Evolutionary conservation across 2,888 invertebrate species (phyloP), one percentile per base, ranked within the genome.

Genomic region (Trilocha varians): DNA sequence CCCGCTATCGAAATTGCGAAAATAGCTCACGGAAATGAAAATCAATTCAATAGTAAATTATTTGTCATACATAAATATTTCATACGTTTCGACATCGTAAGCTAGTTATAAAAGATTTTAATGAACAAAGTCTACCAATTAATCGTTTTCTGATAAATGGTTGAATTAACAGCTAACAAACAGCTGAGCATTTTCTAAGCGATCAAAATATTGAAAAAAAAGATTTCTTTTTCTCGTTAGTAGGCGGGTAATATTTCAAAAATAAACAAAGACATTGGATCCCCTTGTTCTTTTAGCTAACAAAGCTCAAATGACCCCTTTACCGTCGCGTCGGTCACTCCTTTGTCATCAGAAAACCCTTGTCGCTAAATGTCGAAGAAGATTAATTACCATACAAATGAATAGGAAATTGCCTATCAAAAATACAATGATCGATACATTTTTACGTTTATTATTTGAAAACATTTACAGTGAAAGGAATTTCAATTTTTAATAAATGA

Each of bases 371-470:
- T 65, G 70, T 70, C 76, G 70, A 74, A 72, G 61, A 70, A 75
- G 72, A 78, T 78, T 78, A 78, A 78, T 78, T 74, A 73, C 60
- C 62, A 66, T 65, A 64, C 60, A 70, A 75, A 75, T 73, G 57
- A 67, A 66, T 56, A 48, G 53, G 46, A 44, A 57, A 51, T 51
- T 33, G 50, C 53, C n/a, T 14, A 33, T 9, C 14, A 13, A 38
- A 18, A 38, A 25, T 25, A 25, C 25, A 25, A 25, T 25, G 25
- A 25, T 25, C 11, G 25, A 25, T 25, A 25, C 11, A 25, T 3
- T 25, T 25, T 25, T 25, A 25, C 25, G 25, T 25, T 25, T 25
- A 25, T 25, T 25, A 25, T 25, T 25, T 6, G 11, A 11, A 25
- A 2, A 25, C 25, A 11, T 6, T 25, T 6, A 25, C 6, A 11